phyloP scores from a whole-genome alignment of 2,113 vertebrate species.

The Laticauda colubrina region DNA sequence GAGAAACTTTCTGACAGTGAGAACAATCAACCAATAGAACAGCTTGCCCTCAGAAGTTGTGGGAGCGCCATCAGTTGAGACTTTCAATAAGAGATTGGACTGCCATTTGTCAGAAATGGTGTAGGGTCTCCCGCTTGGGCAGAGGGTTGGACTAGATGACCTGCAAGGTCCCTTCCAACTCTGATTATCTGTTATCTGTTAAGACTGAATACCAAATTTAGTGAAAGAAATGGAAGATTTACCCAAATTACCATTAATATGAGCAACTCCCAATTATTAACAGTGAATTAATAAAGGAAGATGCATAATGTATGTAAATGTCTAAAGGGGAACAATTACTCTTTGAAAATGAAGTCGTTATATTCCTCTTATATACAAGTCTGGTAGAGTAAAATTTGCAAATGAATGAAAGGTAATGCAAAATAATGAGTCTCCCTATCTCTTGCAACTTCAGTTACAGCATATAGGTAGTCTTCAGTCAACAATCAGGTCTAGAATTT shows the following conservation, averaged over 20 bases:
- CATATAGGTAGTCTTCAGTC: neutral
- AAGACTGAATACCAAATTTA: neutral
- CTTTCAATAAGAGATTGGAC: too few relatives aligned
- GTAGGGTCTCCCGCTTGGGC: too few relatives aligned
- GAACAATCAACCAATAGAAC: too few relatives aligned
- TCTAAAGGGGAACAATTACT: neutral
- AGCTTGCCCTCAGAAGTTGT: too few relatives aligned
- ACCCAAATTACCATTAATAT: neutral
- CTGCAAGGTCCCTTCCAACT: too few relatives aligned
- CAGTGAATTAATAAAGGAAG: neutral
- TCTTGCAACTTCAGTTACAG: neutral
- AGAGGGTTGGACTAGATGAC: too few relatives aligned
- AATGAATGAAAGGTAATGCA: neutral
- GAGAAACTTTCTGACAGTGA: too few relatives aligned
- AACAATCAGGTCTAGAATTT: neutral
- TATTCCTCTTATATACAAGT: neutral
- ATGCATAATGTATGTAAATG: neutral
- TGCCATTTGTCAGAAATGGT: too few relatives aligned
- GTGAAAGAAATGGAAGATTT: neutral
- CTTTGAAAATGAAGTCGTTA: neutral
- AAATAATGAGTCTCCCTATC: neutral
- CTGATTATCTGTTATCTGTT: too few relatives aligned
- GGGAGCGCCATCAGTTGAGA: too few relatives aligned
- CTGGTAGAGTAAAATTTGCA: neutral
- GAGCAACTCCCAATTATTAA: neutral